Evolutionary conservation across 2,113 vertebrate species (phyloP), one percentile per base, ranked within the genome.

Genomic region (Ia io): DNA sequence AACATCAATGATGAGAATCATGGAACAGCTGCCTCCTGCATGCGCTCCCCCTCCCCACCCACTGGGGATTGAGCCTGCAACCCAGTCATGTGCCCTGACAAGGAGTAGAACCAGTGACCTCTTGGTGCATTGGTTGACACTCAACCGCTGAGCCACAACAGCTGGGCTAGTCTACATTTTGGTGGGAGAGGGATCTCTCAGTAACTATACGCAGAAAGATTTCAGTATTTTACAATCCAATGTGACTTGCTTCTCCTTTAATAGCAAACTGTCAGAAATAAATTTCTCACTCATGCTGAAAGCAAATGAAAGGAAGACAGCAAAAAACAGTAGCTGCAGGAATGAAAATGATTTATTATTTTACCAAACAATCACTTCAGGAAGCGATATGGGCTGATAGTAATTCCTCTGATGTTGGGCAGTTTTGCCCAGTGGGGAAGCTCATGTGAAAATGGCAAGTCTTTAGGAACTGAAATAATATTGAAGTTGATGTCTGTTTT

Each of bases 221-320:
- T 92, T 90, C 10, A 42, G 23, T 79, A 42, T 92, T 97, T 96
- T 89, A 63, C 7, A 96, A n/a, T 80, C 71, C 78, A 94, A 14
- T 28, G 32, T 9, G 63, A 84, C 44, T 61, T 70, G 23, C 25
- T 93, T 73, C 51, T 93, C 63, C 28, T 85, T 53, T 82, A 93
- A 91, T n/a, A 95, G 87, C 69, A 89, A 91, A 89, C 93, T 93
- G 93, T 96, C 89, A 95, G 90, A 97, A 96, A 91, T 92, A 96
- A 94, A 92, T 82, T 84, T 92, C 61, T 96, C 86, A 91, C 76
- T 95, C 87, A 94, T 53, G 88, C 87, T 84, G 84, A 85, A 96
- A 96, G 56, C 53, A 92, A 90, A 61, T 74, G 61, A 96, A 95
- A 93, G 89, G 71, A 85, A 82, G 76, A 87, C 1, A 73, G 87